Conservation (phyloP, 2,113 vertebrate species). For the Sander vitreus region DNA sequence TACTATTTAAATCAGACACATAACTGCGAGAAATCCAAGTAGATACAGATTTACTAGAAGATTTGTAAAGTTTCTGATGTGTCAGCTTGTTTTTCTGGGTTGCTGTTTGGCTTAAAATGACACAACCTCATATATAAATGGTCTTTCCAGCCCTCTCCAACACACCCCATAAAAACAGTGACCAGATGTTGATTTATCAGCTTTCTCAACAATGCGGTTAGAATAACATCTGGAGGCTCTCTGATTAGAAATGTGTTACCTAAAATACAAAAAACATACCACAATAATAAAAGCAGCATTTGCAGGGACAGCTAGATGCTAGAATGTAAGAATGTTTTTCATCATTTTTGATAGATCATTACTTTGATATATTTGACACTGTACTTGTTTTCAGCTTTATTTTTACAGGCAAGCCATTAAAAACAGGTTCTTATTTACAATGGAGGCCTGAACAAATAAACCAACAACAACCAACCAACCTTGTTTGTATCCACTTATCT, state of each 20-base stretch:
- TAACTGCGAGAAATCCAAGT: too few relatives aligned
- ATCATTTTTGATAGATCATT: too few relatives aligned
- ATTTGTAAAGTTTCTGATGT: background rate
- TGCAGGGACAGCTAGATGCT: too few relatives aligned
- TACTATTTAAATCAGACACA: background rate
- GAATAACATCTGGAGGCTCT: background rate
- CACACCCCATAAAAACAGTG: background rate
- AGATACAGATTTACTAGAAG: background rate
- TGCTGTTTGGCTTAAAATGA: too few relatives aligned
- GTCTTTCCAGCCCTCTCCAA: background rate
- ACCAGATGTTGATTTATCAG: background rate
- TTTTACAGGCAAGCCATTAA: too few relatives aligned
- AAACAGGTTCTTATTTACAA: too few relatives aligned
- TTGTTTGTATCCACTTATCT: background rate
- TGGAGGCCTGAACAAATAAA: background rate
- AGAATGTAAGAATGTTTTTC: too few relatives aligned
- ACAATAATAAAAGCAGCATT: background rate
- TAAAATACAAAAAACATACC: background rate
- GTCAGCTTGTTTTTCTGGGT: background rate
- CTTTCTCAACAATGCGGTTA: too few relatives aligned
- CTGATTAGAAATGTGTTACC: background rate
- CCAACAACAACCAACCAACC: background rate
- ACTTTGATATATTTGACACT: too few relatives aligned
- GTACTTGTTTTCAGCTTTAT: too few relatives aligned
- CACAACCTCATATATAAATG: too few relatives aligned